A percentile compares a stretch with the other conserved stretches of the same genome.
These are phyloP conservation scores for Drosophila ironensis DNA, from an alignment of 1,140 invertebrate species.

Conservation along the genomic window DNA sequence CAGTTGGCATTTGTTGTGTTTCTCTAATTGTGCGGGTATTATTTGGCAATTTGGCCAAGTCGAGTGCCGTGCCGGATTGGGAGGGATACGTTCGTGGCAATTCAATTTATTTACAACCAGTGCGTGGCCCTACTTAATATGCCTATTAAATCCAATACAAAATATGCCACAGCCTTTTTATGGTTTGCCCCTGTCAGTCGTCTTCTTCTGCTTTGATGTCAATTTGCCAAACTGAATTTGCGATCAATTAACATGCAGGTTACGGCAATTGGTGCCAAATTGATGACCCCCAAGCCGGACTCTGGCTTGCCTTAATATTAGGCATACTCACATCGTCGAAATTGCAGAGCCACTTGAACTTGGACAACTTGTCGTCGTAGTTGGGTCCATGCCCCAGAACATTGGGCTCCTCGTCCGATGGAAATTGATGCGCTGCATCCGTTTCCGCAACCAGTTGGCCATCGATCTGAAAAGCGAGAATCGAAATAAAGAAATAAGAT, in stretches of 20 bases:
- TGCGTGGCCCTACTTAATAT: constrained; percentile 6
- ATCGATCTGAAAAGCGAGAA: constrained; percentile 45
- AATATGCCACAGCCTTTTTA: not conserved
- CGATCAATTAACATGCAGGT: constrained; percentile 43
- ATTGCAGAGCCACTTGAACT: constrained; percentile 71
- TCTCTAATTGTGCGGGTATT: constrained; percentile 66
- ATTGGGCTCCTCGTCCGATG: constrained; percentile 77
- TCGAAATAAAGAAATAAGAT: not conserved
- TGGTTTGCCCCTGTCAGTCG: constrained; percentile 14
- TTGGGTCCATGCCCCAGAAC: constrained; percentile 72
- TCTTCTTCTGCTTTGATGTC: too few species aligned
- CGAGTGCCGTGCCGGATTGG: constrained; percentile 19
- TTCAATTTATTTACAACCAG: constrained; percentile 55
- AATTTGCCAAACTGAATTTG: constrained; percentile 43
- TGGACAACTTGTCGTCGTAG: constrained; percentile 60
- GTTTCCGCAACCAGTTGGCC: constrained; percentile 56
- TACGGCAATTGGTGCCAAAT: constrained; percentile 35
- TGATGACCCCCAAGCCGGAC: constrained; percentile 13
- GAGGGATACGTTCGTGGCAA: constrained; percentile 1
- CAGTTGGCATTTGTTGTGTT: constrained; percentile 47
- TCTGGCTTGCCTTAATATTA: not conserved
- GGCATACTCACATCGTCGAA: constrained; percentile 75
- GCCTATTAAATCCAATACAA: constrained; percentile 14
- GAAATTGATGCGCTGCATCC: constrained; percentile 73
- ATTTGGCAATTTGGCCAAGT: constrained; percentile 64